phyloP scores from a whole-genome alignment of 2,888 invertebrate genomes.

The Ochropacha duplaris region DNA sequence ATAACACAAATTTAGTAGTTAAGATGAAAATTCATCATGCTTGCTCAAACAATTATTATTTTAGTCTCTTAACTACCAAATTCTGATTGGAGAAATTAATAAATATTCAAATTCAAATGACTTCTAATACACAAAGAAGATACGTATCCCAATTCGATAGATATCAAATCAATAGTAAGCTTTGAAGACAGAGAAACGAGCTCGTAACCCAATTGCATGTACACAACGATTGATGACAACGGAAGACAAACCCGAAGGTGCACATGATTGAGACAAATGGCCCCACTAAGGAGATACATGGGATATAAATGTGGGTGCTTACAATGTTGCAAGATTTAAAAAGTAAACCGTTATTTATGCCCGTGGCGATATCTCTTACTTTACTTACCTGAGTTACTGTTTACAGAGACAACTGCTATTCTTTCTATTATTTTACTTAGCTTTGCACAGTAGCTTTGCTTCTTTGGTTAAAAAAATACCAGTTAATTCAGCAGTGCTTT shows the following conservation, averaged over 20 bases:
- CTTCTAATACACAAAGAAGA: background rate
- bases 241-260: constrained; percentile 3
- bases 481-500: too few relatives aligned
- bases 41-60: too few relatives aligned
- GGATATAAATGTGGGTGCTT: constrained; percentile 6
- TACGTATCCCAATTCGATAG: background rate
- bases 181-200: constrained; percentile 2
- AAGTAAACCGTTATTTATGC: background rate
- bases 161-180: background rate
- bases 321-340: constrained; percentile 3
- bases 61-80: too few relatives aligned
- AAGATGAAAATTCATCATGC: too few relatives aligned
- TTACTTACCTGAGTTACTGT: background rate
- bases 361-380: background rate
- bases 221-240: constrained; percentile 9
- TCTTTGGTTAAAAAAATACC: too few relatives aligned
- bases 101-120: background rate
- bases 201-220: constrained; percentile 1
- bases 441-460: too few relatives aligned
- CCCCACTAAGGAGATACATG: constrained; percentile 3
- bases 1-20: too few relatives aligned
- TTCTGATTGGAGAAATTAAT: too few relatives aligned
- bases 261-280: constrained; percentile 4
- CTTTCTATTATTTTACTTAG: background rate
- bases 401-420: background rate